Percentiles rank a stretch among this genome's conserved stretches.
Evolutionary conservation across 2,797 vertebrate species (phyloP).

Genomic region (Ceyx erithaca): DNA sequence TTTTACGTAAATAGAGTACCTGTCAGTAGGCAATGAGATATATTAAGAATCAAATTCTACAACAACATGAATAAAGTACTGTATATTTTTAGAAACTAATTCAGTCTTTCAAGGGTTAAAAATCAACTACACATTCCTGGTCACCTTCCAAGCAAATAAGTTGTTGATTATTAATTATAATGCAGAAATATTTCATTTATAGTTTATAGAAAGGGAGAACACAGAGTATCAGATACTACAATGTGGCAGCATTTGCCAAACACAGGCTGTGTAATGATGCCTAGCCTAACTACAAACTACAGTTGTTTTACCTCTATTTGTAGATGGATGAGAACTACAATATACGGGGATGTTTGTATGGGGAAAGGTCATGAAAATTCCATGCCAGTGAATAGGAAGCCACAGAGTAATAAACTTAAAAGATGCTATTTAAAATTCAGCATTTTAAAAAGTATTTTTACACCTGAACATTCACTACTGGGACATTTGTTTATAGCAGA

Average conservation of each 20-base stretch:
- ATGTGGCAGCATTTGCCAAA: background rate
- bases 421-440: background rate
- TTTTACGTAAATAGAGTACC: background rate
- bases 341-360: background rate
- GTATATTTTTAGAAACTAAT: background rate
- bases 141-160: background rate
- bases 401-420: background rate
- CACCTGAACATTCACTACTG: background rate
- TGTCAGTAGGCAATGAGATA: background rate
- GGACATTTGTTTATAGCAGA: conserved; percentile 26
- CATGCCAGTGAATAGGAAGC: background rate
- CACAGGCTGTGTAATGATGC: background rate
- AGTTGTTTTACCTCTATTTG: background rate
- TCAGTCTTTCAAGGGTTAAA: background rate
- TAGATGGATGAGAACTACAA: background rate
- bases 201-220: background rate
- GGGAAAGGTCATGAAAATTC: conserved; percentile 4
- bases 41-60: background rate
- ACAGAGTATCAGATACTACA: background rate
- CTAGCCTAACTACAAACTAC: background rate
- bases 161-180: background rate
- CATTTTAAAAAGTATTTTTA: conserved; percentile 5
- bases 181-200: background rate
- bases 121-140: background rate
- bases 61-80: background rate